phyloP scores from a whole-genome alignment of 2,797 vertebrate genomes.

The Myotis findleyi region DNA sequence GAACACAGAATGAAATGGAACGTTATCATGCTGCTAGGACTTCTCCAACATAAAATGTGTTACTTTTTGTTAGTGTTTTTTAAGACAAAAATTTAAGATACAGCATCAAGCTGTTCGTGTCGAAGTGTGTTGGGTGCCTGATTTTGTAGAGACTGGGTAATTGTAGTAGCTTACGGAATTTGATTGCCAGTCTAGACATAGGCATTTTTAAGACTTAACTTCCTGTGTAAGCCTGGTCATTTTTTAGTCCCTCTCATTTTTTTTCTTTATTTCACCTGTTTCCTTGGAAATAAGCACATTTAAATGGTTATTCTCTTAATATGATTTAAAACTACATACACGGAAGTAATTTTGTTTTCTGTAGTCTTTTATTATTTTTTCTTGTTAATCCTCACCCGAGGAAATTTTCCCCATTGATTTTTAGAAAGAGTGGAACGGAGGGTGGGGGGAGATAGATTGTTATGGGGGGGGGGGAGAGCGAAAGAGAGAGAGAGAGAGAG shows the following conservation, averaged over 20 bases:
- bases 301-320: constrained; percentile 5
- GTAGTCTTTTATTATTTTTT: not conserved
- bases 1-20: constrained; percentile 77
- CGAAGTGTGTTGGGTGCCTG: not conserved
- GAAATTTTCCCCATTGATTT: too few species aligned
- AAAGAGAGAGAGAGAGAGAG: too few species aligned
- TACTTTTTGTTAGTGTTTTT: constrained; percentile 34
- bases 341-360: constrained; percentile 17
- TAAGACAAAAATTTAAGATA: constrained; percentile 32
- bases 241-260: not conserved
- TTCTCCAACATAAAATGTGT: constrained; percentile 72
- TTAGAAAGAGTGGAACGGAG: too few species aligned
- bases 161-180: not conserved
- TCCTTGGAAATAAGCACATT: not conserved
- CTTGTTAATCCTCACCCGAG: too few species aligned
- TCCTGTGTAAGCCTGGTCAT: not conserved
- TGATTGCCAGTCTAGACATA: not conserved
- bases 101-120: not conserved
- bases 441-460: too few species aligned
- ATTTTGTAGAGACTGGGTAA: not conserved
- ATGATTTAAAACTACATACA: constrained; percentile 38
- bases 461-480: too few species aligned
- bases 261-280: not conserved
- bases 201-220: constrained; percentile 57
- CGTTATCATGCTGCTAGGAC: constrained; percentile 62